Conservation (phyloP, 2,888 invertebrate genomes). For the Craniophora ligustri region DNA sequence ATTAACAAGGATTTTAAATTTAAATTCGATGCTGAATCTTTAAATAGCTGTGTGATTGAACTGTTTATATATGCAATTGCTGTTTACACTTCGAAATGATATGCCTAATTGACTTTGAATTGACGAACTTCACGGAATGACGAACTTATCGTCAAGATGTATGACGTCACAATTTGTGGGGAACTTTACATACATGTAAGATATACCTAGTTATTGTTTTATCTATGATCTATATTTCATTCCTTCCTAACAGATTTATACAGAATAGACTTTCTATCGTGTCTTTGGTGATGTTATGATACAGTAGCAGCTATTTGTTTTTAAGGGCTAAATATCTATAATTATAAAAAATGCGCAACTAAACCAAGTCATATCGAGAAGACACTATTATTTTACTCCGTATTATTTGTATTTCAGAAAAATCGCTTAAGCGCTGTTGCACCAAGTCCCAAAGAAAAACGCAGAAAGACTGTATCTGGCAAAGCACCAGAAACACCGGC, state of each 20-base stretch:
- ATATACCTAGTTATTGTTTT: no score
- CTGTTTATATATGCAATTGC: slow-evolving; percentile 78
- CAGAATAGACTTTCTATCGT: no score
- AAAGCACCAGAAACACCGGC: slow-evolving; percentile 26
- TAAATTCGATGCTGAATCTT: slow-evolving; percentile 78
- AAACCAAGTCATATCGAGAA: no score
- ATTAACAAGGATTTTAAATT: slow-evolving; percentile 72
- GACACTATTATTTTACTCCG: background rate
- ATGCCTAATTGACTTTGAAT: slow-evolving; percentile 67
- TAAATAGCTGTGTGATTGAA: slow-evolving; percentile 71
- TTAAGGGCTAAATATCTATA: no score
- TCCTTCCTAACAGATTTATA: no score
- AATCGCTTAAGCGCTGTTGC: slow-evolving; percentile 30
- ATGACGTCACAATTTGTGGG: slow-evolving; percentile 23
- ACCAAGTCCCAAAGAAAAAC: slow-evolving; percentile 62
- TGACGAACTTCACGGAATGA: slow-evolving; percentile 50
- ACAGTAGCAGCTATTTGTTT: background rate
- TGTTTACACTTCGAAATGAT: slow-evolving; percentile 74
- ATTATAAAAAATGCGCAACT: no score
- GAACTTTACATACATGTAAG: no score
- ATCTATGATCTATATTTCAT: no score
- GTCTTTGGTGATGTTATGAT: no score
- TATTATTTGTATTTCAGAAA: slow-evolving; percentile 39
- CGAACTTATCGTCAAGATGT: slow-evolving; percentile 41
- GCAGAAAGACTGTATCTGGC: slow-evolving; percentile 61